Evolutionary conservation across 1,140 invertebrate genomes (phyloP), one percentile per base, ranked within the genome.

Genomic region (Tetramorium simillimum): DNA sequence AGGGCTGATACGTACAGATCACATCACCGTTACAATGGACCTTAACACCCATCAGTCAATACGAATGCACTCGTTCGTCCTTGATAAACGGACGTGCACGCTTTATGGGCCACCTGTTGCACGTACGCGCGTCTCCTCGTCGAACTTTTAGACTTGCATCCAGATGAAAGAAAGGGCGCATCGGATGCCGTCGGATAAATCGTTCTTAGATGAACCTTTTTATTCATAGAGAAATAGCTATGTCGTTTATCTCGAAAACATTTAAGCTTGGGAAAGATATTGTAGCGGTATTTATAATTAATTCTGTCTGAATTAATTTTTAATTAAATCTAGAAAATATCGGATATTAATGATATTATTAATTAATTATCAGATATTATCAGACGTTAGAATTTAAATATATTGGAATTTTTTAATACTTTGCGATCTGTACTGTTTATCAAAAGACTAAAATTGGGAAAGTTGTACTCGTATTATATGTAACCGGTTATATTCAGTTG

Each of bases 91-190:
- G 92, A 93, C 92, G 92, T 93, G 91, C 91, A 92, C 90, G 91
- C 90, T 93, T 93, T 93, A 93, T 93, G 91, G 91, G 92, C 92
- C 93, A 93, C 93, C 92, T 93, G 93, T 93, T 93, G 93, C 92
- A 88, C 88, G 88, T 89, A 92, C 91, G 92, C 92, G 89, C 90
- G 86, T 90, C 92, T 92, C 91, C 87, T 92, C 89, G 87, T 90
- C 90, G 88, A 92, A 92, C 91, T 93, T 93, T 93, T 90, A 93
- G 91, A 91, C 92, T 92, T 89, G 91, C 88, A 91, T 91, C 86
- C 80, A 84, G 67, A 88, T 85, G 85, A 76, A 91, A 91, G 90
- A 88, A 91, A 90, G 84, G 72, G 67, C 63, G 28, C 77, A 82
- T 56, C 85, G 53, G 37, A 65, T 60, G 46, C 49, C 56, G 73